Percentiles rank a stretch among this genome's conserved stretches.
Conservation (phyloP, 2,797 vertebrate species). For the Selene dorsalis region DNA sequence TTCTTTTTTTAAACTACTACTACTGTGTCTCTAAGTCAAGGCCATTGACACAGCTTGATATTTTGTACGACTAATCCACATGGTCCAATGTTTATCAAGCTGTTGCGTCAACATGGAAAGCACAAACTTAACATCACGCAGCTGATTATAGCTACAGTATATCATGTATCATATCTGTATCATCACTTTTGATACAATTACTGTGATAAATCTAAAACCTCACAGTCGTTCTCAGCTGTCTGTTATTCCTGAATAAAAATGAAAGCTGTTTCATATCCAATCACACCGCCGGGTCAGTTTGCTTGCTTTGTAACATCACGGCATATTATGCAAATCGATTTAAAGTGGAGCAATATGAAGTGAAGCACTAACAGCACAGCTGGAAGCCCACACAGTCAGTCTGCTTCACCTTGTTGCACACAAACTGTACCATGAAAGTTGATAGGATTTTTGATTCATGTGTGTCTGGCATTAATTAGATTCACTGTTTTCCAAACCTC, state of each 20-base stretch:
- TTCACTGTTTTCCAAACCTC: slow-evolving; percentile 1
- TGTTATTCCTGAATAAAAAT: not conserved
- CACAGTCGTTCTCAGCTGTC: not conserved
- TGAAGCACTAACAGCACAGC: not conserved
- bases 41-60: not conserved
- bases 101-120: not conserved
- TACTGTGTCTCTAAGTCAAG: slow-evolving; percentile 5
- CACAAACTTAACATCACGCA: not conserved
- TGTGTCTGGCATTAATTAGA: not conserved
- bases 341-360: not conserved
- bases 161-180: not conserved
- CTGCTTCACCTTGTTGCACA: slow-evolving; percentile 2
- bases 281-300: not conserved
- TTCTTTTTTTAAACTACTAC: slow-evolving; percentile 16
- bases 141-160: not conserved
- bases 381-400: not conserved
- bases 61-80: not conserved
- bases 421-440: not conserved
- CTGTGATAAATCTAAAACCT: not conserved
- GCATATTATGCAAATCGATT: slow-evolving; percentile 11
- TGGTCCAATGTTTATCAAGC: not conserved
- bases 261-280: not conserved
- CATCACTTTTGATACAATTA: not conserved
- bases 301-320: not conserved
- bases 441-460: not conserved